Base-by-base conservation (phyloP, 2,888 invertebrate species). In the Epiblema foenella region DNA sequence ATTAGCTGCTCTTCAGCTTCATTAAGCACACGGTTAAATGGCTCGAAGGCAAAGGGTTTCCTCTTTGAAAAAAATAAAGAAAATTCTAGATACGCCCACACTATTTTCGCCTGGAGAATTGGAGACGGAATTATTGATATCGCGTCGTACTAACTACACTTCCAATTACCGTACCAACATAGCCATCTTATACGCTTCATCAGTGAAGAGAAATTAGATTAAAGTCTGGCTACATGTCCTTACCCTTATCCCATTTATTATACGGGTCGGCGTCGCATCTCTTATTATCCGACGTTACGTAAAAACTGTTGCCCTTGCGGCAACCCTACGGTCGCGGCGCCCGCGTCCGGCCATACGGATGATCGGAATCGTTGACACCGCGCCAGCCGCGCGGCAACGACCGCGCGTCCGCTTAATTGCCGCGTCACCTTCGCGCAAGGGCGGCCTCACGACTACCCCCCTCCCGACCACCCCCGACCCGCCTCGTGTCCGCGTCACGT, bases 281-380 rank as follows among this genome's bases (percentile, higher is more conserved):
- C 2, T 24, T 1, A 15, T 9, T 17, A 0, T 18, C n/a, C 24
- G 20, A 18, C 24, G 42, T 29, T 49, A 60, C 46, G 24, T 60
- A 46, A 56, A 49, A 17, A n/a, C 8, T 18, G 12, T 59, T n/a
- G 42, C 24, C 58, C 42, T 15, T 24, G 24, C 29, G 74, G 15
- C 74, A 80, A 76, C 77, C 77, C 77, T 77, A 75, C 74, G 76
- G 77, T 75, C 79, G 77, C 81, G 80, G 80, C 78, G 79, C 81
- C 81, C 81, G 83, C 85, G 86, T 85, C 85, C 85, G 83, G 81
- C 81, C 86, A 85, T 39, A 57, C 87, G 84, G 88, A 85, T 87
- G 90, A 89, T 89, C 89, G 89, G 84, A 88, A 90, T 91, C 92
- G 90, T 92, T 91, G 93, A 90, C 92, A 89, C 81, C 90, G 89